Conservation (phyloP, 2,888 invertebrate species). For the Conops quadrifasciatus region DNA sequence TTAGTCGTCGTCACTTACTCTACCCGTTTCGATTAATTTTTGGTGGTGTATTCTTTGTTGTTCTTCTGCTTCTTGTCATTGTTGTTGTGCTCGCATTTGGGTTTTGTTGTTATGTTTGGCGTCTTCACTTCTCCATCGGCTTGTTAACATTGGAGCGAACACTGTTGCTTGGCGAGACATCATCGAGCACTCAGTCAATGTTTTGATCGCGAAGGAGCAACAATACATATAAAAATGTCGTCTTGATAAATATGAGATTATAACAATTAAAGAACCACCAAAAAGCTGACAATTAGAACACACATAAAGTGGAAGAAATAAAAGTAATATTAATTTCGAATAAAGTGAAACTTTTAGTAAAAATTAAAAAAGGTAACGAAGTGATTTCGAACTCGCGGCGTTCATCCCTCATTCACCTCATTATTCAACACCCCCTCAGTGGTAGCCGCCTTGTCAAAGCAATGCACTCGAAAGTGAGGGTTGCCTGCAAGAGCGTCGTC, state of each 20-base stretch:
- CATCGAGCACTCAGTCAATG: conserved; percentile 55
- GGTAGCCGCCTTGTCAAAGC: not conserved
- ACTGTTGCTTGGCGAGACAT: conserved; percentile 41
- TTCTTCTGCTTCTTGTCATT: conserved; percentile 43
- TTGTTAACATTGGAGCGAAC: conserved; percentile 13
- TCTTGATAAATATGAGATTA: no score
- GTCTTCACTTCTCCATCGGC: no score
- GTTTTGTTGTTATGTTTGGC: no score
- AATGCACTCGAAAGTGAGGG: conserved; percentile 14
- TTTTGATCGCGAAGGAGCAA: conserved; percentile 47
- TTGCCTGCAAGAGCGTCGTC: conserved; percentile 22
- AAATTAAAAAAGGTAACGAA: no score
- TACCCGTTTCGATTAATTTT: conserved; percentile 7
- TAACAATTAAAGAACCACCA: no score
- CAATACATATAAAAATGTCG: conserved; percentile 14
- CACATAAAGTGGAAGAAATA: no score
- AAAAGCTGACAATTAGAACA: no score
- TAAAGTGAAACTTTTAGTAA: no score
- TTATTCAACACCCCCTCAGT: no score
- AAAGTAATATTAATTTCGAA: no score
- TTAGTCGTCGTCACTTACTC: conserved; percentile 1
- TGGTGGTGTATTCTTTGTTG: conserved; percentile 42
- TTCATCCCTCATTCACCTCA: no score
- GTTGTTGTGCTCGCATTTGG: conserved; percentile 21
- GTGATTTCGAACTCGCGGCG: no score